A percentile compares a stretch with the other conserved stretches of the same genome.
These are phyloP conservation scores for Apodemia mormo DNA, from an alignment of 2,888 invertebrate species.

Conservation along the genomic window DNA sequence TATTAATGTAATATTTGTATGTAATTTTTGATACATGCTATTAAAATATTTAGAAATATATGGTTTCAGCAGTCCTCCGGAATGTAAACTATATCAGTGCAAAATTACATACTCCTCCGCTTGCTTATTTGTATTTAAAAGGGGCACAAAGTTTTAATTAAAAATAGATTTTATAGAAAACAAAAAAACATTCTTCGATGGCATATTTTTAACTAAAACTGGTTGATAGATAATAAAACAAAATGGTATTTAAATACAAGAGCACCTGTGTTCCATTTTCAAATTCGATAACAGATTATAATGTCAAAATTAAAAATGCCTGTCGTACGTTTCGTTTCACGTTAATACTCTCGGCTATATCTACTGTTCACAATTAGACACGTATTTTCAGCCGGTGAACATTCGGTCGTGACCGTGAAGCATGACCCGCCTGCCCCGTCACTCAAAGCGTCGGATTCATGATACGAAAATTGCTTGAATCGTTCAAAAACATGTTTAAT, in stretches of 20 bases:
- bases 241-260: neutral
- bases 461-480: constrained; percentile 56
- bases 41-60: too few species aligned
- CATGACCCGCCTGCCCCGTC: constrained; percentile 44
- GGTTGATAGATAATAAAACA: neutral
- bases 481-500: constrained; percentile 53
- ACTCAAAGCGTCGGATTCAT: constrained; percentile 47
- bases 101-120: too few species aligned
- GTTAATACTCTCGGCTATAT: constrained; percentile 18
- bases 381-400: constrained; percentile 27
- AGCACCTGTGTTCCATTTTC: constrained; percentile 7
- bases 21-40: too few species aligned
- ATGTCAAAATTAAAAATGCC: constrained; percentile 10
- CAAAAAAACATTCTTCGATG: neutral
- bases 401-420: constrained; percentile 39
- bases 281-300: constrained; percentile 14
- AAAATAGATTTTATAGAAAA: too few species aligned
- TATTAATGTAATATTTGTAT: too few species aligned
- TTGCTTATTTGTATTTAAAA: too few species aligned
- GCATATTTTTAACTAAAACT: neutral
- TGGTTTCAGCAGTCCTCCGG: too few species aligned
- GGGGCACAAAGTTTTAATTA: too few species aligned
- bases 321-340: constrained; percentile 14
- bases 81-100: too few species aligned
- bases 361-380: constrained; percentile 18